These are phyloP conservation scores for Pseudococcus viburni DNA, from an alignment of 2,888 invertebrate genomes.

Conservation along the genomic window DNA sequence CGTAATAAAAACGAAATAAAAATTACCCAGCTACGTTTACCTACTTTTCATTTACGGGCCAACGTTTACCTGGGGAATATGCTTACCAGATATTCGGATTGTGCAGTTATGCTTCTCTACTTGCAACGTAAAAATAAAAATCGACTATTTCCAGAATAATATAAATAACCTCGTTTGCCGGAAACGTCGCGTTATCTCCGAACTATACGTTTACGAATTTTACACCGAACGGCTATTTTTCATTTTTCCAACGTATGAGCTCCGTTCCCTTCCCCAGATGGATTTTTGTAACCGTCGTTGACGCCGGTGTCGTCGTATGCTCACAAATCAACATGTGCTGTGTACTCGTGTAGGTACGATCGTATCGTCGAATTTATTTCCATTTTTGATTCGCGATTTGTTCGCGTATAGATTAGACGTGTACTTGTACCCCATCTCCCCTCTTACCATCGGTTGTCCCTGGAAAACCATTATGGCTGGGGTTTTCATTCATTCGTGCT, in stretches of 20 bases:
- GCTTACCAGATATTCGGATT: neutral
- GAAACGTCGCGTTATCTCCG: conserved; percentile 1
- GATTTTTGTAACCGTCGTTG: neutral
- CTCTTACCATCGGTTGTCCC: no score
- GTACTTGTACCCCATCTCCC: neutral
- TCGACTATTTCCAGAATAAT: conserved; percentile 3
- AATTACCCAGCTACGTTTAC: conserved; percentile 10
- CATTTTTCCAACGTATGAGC: neutral
- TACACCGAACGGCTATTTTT: conserved; percentile 6
- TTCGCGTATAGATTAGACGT: neutral
- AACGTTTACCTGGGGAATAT: conserved; percentile 39
- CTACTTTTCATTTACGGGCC: neutral
- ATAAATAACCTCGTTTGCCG: conserved; percentile 1
- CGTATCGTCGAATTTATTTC: conserved; percentile 10
- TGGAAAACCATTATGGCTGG: neutral
- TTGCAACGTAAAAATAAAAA: neutral
- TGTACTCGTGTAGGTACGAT: neutral
- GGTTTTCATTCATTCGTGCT: neutral
- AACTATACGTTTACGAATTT: neutral
- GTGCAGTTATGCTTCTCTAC: no score
- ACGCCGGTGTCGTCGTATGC: neutral
- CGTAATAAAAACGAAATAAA: conserved; percentile 9
- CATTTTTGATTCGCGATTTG: neutral
- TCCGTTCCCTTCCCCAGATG: neutral
- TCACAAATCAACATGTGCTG: conserved; percentile 12